A percentile compares a stretch with the other conserved stretches of the same genome.
phyloP scores from a whole-genome alignment of 2,888 invertebrate genomes.

The Rhamnusium bicolor region DNA sequence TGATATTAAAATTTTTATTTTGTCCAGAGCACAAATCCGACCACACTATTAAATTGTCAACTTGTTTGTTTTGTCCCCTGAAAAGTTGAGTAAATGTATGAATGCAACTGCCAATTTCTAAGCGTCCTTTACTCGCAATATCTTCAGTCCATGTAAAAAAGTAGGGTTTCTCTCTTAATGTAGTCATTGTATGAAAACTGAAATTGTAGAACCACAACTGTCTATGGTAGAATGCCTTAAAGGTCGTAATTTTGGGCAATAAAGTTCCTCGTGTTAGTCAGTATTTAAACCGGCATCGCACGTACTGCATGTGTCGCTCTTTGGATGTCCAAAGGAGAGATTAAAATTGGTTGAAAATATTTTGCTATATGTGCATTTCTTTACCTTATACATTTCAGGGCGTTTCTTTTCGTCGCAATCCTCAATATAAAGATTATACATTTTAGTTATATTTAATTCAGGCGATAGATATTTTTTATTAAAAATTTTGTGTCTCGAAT shows the following conservation, averaged over 20 bases:
- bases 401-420: conserved; percentile 21
- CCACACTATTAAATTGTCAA: conserved; percentile 30
- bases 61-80: background rate
- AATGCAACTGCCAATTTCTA: conserved; percentile 29
- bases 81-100: background rate
- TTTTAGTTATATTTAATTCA: too few species aligned
- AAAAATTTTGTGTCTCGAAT: too few species aligned
- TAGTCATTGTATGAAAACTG: conserved; percentile 37
- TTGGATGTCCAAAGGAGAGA: conserved; percentile 31
- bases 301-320: too few species aligned
- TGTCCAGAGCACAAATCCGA: conserved; percentile 32
- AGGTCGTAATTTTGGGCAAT: conserved; percentile 48
- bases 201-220: conserved; percentile 54
- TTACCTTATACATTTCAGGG: conserved; percentile 4
- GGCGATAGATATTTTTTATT: too few species aligned
- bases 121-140: conserved; percentile 23
- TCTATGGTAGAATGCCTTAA: conserved; percentile 47
- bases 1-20: conserved; percentile 35
- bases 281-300: too few species aligned
- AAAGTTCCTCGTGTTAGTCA: background rate
- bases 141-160: conserved; percentile 56
- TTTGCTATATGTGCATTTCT: conserved; percentile 2
- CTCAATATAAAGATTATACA: conserved; percentile 19
- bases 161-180: background rate
- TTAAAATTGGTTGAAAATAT: conserved; percentile 27